Base-by-base conservation (phyloP, 2,888 invertebrate genomes). In the Metellina segmentata region DNA sequence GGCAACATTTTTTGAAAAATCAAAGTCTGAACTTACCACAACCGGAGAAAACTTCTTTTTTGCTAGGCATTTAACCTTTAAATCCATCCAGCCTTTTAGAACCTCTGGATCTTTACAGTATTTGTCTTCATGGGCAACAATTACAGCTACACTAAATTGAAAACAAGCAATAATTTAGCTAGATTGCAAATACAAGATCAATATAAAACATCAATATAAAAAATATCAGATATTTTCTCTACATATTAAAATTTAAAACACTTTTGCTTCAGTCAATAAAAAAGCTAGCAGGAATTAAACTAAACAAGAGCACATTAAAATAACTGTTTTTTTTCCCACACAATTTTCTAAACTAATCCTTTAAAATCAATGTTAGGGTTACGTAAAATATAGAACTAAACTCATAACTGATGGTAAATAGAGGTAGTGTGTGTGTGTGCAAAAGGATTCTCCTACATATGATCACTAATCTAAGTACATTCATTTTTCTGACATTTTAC, bases 21-120 rank as follows among this genome's bases (percentile, higher is more conserved):
- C 34, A 34, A 16, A 51, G 49, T 16, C 1, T 53, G 16, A 6
- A 81, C 92, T 86, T 75, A 93, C 93, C 6, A 89, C 75, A 13
- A 93, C 82, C n/a, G 89, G 85, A 8, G 51, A 79, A 77, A 81
- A 89, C n/a, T 92, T 90, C 34, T 70, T 89, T 34, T 91, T 91
- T n/a, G 20, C 78, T 61, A 93, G 34, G n/a, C 77, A 88, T 81
- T 70, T 89, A 53, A 92, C 52, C 69, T 79, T 89, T 53, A 92
- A 61, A 53, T 91, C 87, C 69, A 85, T 53, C 70, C 74, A 91
- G 6, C 92, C 92, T 77, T 69, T 91, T 4, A 89, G 74, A 20
- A 92, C 61, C 49, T 82, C 71, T 34, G 93, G 92, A 85, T 93
- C 86, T 48, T 71, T 77, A 70, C 82, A 83, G 53, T 88, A 93